Conservation (phyloP, 2,888 invertebrate species). For the Apocheima hispidaria region DNA sequence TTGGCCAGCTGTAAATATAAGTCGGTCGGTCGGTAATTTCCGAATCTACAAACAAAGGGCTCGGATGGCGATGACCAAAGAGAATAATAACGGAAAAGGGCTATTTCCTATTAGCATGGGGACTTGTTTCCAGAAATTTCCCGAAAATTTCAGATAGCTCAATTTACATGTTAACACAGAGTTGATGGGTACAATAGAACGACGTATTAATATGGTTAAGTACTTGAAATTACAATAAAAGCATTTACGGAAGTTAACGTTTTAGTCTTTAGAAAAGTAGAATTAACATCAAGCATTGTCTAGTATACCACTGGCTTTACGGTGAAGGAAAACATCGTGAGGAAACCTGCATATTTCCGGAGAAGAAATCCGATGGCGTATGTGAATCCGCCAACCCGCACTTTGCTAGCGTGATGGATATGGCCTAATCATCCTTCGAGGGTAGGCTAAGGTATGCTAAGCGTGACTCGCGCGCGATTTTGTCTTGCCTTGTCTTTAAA, state of each 20-base stretch:
- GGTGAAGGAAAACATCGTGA: too few relatives aligned
- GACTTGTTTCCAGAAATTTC: constrained; percentile 59
- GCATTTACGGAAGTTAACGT: neutral
- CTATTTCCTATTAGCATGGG: constrained; percentile 76
- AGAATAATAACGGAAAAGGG: constrained; percentile 74
- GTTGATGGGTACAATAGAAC: constrained; percentile 61
- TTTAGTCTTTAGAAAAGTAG: too few relatives aligned
- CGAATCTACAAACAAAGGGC: constrained; percentile 70
- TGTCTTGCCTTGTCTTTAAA: too few relatives aligned
- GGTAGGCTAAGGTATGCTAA: too few relatives aligned
- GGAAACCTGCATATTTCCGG: too few relatives aligned
- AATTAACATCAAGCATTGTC: neutral
- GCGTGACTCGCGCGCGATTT: too few relatives aligned
- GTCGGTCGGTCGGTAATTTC: constrained; percentile 31
- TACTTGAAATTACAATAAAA: neutral
- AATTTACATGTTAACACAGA: constrained; percentile 80
- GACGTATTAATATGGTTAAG: neutral
- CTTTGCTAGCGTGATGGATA: too few relatives aligned
- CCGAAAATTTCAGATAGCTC: constrained; percentile 71
- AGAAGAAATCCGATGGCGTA: too few relatives aligned
- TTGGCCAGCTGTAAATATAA: neutral
- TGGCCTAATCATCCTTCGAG: too few relatives aligned
- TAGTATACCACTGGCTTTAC: too few relatives aligned
- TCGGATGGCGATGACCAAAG: constrained; percentile 51
- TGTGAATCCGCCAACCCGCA: too few relatives aligned